phyloP scores from a whole-genome alignment of 2,113 vertebrate genomes.

The Taxidea taxus region DNA sequence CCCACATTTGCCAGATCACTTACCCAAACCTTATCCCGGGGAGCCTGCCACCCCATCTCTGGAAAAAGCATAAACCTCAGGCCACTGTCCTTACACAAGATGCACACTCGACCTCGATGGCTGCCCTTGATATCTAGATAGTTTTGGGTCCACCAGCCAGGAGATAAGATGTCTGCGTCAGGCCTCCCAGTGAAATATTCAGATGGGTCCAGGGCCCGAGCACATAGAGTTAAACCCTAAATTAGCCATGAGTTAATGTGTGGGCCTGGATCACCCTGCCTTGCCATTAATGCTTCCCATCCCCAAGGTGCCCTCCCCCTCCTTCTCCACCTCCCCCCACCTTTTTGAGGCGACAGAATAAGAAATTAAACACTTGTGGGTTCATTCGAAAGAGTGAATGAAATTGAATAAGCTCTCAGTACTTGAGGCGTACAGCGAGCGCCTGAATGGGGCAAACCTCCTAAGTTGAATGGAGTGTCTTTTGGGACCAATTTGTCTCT shows the following conservation, averaged over 20 bases:
- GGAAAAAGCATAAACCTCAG: neutral
- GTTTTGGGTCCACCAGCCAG: neutral
- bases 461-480: slow-evolving; percentile 99
- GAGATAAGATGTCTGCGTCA: slow-evolving; percentile 16
- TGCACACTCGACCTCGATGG: neutral
- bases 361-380: slow-evolving; percentile 99
- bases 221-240: slow-evolving; percentile 73
- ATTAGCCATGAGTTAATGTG: slow-evolving; percentile 88
- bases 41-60: neutral
- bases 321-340: slow-evolving; percentile 82
- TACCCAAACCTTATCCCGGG: slow-evolving; percentile 20
- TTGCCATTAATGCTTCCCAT: slow-evolving; percentile 89
- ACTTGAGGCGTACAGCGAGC: slow-evolving; percentile 98
- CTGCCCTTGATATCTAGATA: neutral
- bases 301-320: slow-evolving; percentile 82
- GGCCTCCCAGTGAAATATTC: neutral
- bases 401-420: slow-evolving; percentile 99
- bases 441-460: slow-evolving; percentile 99
- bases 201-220: slow-evolving; percentile 14
- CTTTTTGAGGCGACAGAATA: slow-evolving; percentile 90
- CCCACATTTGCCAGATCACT: slow-evolving; percentile 13
- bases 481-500: slow-evolving; percentile 99
- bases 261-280: slow-evolving; percentile 91
- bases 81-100: neutral
- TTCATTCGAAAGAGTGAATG: slow-evolving; percentile 97